Evolutionary conservation across 2,888 invertebrate genomes (phyloP), one percentile per base, ranked within the genome.

Genomic region (Sinotaia quadrata): DNA sequence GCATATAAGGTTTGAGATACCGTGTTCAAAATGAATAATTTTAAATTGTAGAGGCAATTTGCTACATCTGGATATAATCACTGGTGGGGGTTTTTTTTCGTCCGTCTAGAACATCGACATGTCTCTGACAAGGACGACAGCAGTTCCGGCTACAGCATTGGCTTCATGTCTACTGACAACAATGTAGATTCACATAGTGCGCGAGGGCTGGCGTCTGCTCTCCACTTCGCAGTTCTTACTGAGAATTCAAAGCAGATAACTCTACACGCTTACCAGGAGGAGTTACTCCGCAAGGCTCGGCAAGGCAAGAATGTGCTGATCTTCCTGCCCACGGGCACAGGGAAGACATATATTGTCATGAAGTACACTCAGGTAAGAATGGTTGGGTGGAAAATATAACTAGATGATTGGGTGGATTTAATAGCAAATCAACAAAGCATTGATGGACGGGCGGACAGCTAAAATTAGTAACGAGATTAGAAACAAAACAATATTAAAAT

Each of bases 191-290:
- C n/a, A n/a, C n/a, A n/a, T n/a, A n/a, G n/a, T n/a, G n/a, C n/a
- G n/a, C n/a, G n/a, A n/a, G n/a, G n/a, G n/a, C n/a, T n/a, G n/a
- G n/a, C n/a, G n/a, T n/a, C n/a, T n/a, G n/a, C n/a, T n/a, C n/a
- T n/a, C n/a, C n/a, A n/a, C n/a, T n/a, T n/a, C n/a, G n/a, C 47
- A 47, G 4, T 4, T 18, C 15, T 18, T 47, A 24, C 47, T 47
- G 47, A 24, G 21, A n/a, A 1, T 15, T 27, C 51, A 18, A 56
- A 36, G 33, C 8, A 18, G 56, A 33, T 65, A 21, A 33, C 4
- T 15, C 65, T 65, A 24, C 54, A 47, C 10, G 65, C 21, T 24
- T 65, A 65, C 54, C 65, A 65, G 54, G 56, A 65, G 4, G 65
- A 65, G 65, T 18, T 65, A 15, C 33, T 65, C 15, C 21, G 7